Evolutionary conservation across 30 jellyfish, hydroid and myxozoan species (phyloP), one percentile per base, ranked within the genome.

Genomic region (Aurelia coerulea): DNA sequence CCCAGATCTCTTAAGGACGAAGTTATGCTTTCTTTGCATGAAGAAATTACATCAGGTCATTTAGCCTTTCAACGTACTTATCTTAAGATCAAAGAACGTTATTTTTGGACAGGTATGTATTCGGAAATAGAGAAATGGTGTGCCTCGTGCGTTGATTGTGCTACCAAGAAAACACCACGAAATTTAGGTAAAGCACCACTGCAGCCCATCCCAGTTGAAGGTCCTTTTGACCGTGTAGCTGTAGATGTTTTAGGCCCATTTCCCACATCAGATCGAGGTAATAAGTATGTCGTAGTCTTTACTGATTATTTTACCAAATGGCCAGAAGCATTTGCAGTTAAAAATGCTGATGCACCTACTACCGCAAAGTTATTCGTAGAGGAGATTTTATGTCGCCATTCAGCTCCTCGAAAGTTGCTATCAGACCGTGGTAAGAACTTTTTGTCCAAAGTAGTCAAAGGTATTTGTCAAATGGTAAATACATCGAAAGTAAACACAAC

Each of bases 271-370:
- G 72, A 79, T 4, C 75, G 68, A 18, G 96, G 96, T 16, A 80
- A 67, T 58, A 76, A 58, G 11, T 85, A 84, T 50, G 81, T 84
- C 4, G 89, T 84, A 5, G 80, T 84, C 17, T 85, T 85, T 67
- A 15, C 90, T 2, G 90, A 75, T 67, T 65, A 76, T 62, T 76
- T 74, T 35, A 72, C 93, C 32, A 62, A 71, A 11, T 88, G 96
- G 92, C 91, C 96, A 31, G 91, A 80, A 58, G 92, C 92, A 62
- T 88, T 80, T 64, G 88, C 96, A 2, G 92, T 80, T 29, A 68
- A 66, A 19, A 46, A 64, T 56, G 85, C 88, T 10, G 85, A 68
- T 59, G 92, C 96, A 9, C 69, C 88, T 29, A 73, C 85, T 3
- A 80, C 83, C 19, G 96, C 96, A 19, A 73, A 62, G 29, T 62